A percentile compares a stretch with the other conserved stretches of the same genome.
These are phyloP conservation scores for Choristoneura fumiferana DNA, from an alignment of 1,140 invertebrate genomes.

Conservation along the genomic window DNA sequence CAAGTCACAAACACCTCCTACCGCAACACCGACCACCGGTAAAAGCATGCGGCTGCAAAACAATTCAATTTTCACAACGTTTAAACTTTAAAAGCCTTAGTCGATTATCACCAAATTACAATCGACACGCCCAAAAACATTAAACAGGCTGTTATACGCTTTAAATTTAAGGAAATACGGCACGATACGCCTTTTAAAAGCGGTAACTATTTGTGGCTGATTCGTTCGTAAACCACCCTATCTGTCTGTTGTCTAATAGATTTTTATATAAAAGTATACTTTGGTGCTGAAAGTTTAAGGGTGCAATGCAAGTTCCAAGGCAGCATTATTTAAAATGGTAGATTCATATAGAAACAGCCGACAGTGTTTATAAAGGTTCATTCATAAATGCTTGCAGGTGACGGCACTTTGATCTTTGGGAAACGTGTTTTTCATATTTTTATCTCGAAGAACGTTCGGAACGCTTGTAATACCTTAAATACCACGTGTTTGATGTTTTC, in stretches of 20 bases:
- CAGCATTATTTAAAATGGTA: neutral
- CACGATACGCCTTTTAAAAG: neutral
- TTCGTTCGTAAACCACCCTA: slow-evolving; percentile 1
- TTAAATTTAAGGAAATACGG: neutral
- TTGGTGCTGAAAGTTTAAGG: neutral
- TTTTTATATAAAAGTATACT: neutral
- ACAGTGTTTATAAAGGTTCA: slow-evolving; percentile 12
- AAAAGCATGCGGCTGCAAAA: slow-evolving; percentile 26
- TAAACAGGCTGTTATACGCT: neutral
- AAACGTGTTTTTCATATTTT: slow-evolving; percentile 8
- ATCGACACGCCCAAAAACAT: slow-evolving; percentile 13
- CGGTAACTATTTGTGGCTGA: neutral
- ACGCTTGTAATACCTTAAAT: slow-evolving; percentile 14
- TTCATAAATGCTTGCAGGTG: slow-evolving; percentile 18
- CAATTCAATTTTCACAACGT: slow-evolving; percentile 55
- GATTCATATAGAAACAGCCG: slow-evolving; percentile 3
- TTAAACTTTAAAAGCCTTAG: slow-evolving; percentile 52
- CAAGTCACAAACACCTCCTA: neutral
- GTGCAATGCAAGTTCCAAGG: neutral
- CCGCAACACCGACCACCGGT: slow-evolving; percentile 28
- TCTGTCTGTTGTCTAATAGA: neutral
- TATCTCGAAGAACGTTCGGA: slow-evolving; percentile 9
- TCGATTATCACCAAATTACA: slow-evolving; percentile 30
- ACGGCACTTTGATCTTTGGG: slow-evolving; percentile 9
- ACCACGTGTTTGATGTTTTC: slow-evolving; percentile 18